Base-by-base conservation (phyloP, 2,797 vertebrate species). In the Naso thynnoides region DNA sequence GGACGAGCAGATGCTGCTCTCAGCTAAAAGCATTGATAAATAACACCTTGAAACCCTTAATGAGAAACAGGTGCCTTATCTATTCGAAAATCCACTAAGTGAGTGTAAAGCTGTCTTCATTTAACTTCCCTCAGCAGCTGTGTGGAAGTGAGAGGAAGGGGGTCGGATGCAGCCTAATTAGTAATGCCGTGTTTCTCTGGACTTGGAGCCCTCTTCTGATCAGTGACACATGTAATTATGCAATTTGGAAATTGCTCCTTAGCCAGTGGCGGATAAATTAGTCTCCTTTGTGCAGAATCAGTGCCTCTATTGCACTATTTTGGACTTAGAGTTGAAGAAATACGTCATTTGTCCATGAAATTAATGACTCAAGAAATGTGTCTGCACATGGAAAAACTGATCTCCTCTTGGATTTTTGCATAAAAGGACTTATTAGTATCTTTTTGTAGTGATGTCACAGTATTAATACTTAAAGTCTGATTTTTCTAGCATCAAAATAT, bases 181-280 rank as follows among this genome's bases (percentile, higher is more conserved):
- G 80, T 38, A 63, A 68, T 62, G 15, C 69, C 33, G 70, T 82
- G 77, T 82, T 82, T 86, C 71, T 73, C 59, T 38, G 29, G 79
- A 27, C 68, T 79, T 21, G 52, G 48, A 86, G 48, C 64, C 3
- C 59, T 88, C 47, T 27, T 68, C 54, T 89, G 85, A 91, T 92
- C 88, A 84, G 73, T 73, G 86, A 85, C 87, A 89, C 78, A 29
- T 89, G 80, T 90, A 88, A 90, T 91, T 85, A 78, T 36, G 36
- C 68, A 76, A 58, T 83, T 84, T 89, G 73, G 73, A 80, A 77
- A 73, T 70, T 53, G 60, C 71, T 91, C 53, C 78, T 79, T 63
- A 74, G 69, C 84, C 76, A 62, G 76, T 75, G 76, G 76, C 68
- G 67, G 75, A 74, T 64, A 52, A 69, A 23, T 72, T 59, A 47